Evolutionary conservation across 1,140 invertebrate genomes (phyloP), one percentile per base, ranked within the genome.

Genomic region (Drosophila nigrodunni): DNA sequence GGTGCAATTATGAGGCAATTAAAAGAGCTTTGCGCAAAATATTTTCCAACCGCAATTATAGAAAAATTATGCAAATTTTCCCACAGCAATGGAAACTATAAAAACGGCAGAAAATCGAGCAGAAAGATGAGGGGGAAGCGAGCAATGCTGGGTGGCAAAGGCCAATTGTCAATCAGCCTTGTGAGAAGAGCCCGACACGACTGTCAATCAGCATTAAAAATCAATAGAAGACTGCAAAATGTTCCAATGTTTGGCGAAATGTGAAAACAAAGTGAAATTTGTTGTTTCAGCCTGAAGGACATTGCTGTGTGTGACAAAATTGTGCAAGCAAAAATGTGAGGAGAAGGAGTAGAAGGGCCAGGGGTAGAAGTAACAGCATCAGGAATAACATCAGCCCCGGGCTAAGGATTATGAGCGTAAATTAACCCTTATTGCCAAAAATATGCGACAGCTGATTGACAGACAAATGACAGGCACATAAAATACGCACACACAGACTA

Each of bases 401-500:
- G 67, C 74, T 78, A 72, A 78, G 85, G 85, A 89, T 88, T 89
- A 88, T 88, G 85, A 88, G 85, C 80, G 85, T 88, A 88, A 88
- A 88, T 88, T 88, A 88, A 88, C 85, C 85, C 85, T 88, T 88
- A 88, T 89, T 89, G 85, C 85, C 79, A 80, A 88, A 85, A 89
- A 89, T 81, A 89, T 81, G 85, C 85, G 85, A 88, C 85, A 88
- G 85, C 72, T 88, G 85, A 88, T 88, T 88, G 85, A 88, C 85
- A 88, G 85, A 89, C 85, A 89, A 89, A 88, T 89, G 85, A 88
- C 83, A 89, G 85, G 69, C 80, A 77, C 83, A 88, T 80, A 83
- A 88, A 87, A 83, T 80, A 72, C 54, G 43, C 11, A 44, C 37
- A 52, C n/a, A 59, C 30, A 46, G n/a, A 54, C 25, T 30, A 30